Conservation (phyloP, 2,797 vertebrate species). For the Amblyraja radiata region DNA sequence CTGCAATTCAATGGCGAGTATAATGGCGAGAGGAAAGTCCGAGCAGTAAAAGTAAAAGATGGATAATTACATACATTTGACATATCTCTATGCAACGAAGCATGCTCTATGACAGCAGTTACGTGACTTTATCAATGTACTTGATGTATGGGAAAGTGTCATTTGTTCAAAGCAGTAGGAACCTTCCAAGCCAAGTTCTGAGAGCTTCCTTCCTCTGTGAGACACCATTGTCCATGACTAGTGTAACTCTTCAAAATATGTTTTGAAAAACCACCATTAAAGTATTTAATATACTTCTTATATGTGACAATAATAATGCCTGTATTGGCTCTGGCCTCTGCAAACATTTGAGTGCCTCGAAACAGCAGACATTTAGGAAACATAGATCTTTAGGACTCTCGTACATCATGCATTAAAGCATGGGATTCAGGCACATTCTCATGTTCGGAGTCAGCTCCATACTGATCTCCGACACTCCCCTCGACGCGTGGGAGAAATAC, state of each 20-base stretch:
- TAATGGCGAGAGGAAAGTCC: background rate
- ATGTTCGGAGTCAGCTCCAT: too few relatives aligned
- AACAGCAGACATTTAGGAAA: background rate
- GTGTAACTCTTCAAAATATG: background rate
- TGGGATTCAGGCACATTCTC: too few relatives aligned
- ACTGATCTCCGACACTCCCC: too few relatives aligned
- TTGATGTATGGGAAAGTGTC: background rate
- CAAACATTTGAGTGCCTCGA: background rate
- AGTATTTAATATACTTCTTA: background rate
- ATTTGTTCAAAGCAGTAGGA: background rate
- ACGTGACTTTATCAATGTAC: background rate
- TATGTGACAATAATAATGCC: background rate
- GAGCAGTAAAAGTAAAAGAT: background rate
- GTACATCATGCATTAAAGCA: too few relatives aligned
- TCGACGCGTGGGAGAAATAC: too few relatives aligned
- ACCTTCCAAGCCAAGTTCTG: background rate
- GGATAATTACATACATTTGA: background rate
- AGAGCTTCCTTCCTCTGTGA: background rate
- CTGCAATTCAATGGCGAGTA: background rate
- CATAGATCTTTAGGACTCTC: too few relatives aligned
- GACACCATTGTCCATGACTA: background rate
- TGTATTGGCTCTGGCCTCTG: background rate
- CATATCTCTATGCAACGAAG: background rate
- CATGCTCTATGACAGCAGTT: background rate
- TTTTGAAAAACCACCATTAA: background rate